Evolutionary conservation across 2,797 vertebrate species (phyloP).

Genomic region (Selene dorsalis): DNA sequence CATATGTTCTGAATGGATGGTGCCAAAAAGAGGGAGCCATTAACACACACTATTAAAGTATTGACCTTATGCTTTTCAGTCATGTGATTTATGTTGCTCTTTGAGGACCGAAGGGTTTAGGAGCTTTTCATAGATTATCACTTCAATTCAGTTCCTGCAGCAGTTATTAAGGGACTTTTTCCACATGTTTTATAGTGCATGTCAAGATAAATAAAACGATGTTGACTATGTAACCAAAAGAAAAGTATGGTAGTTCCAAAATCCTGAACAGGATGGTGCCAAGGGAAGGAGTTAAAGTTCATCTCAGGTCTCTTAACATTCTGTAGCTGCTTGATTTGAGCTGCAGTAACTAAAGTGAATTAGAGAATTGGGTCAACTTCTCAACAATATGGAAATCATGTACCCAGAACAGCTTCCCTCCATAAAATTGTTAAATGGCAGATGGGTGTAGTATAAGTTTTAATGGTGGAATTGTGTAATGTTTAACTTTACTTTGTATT

Average conservation of each 20-base stretch:
- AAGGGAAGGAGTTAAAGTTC: constrained; percentile 36
- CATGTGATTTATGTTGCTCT: constrained; percentile 46
- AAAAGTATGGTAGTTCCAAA: constrained; percentile 11
- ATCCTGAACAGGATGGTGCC: constrained; percentile 7
- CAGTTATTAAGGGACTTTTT: constrained; percentile 36
- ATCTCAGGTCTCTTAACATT: constrained; percentile 37
- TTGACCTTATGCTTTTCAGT: constrained; percentile 44
- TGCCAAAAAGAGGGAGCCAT: constrained; percentile 42
- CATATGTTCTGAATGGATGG: constrained; percentile 42
- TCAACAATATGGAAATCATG: constrained; percentile 44
- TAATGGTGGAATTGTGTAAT: constrained; percentile 24
- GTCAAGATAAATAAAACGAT: constrained; percentile 16
- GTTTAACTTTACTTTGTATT: constrained; percentile 35
- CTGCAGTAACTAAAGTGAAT: constrained; percentile 33
- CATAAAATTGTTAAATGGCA: constrained; percentile 31
- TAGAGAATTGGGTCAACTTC: constrained; percentile 49
- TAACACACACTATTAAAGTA: constrained; percentile 48
- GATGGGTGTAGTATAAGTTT: constrained; percentile 46
- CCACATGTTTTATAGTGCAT: constrained; percentile 18
- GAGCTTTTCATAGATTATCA: constrained; percentile 58
- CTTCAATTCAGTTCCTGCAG: constrained; percentile 62
- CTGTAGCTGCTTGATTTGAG: constrained; percentile 38
- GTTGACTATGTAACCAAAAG: constrained; percentile 14
- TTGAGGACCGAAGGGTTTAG: constrained; percentile 48
- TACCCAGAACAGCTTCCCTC: constrained; percentile 22